Conservation (phyloP, 2,797 vertebrate species). For the Enteromius thamalakanensis region DNA sequence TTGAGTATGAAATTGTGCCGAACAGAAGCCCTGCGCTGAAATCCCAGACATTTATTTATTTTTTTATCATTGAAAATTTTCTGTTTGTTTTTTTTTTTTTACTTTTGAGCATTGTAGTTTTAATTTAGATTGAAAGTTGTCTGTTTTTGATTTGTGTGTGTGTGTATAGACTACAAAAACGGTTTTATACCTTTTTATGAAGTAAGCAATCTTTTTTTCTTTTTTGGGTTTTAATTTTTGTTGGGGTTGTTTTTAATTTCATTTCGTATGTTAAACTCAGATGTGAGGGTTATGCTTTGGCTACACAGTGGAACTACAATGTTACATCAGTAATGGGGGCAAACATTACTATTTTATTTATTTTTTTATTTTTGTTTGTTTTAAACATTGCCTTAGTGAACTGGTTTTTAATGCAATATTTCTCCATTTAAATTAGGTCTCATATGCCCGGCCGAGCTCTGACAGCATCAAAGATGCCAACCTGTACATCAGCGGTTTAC, state of each 20-base stretch:
- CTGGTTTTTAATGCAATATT: conserved; percentile 20
- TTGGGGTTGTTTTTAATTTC: background rate
- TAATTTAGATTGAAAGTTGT: conserved; percentile 49
- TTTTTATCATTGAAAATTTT: background rate
- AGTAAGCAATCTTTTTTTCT: conserved; percentile 26
- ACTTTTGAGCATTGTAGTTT: conserved; percentile 30
- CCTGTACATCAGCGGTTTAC: conserved; percentile 88
- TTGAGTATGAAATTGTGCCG: conserved; percentile 66
- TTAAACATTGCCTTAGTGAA: background rate
- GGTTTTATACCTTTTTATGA: conserved; percentile 45
- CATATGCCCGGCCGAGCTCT: conserved; percentile 88
- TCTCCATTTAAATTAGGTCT: conserved; percentile 76
- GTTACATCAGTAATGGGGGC: conserved; percentile 7
- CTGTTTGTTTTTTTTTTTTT: conserved; percentile 36
- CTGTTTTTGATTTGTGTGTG: conserved; percentile 26
- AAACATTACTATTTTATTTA: background rate
- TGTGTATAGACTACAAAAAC: conserved; percentile 24
- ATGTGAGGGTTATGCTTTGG: background rate
- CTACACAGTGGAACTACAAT: background rate
- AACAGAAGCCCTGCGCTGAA: conserved; percentile 60
- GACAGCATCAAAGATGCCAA: conserved; percentile 91
- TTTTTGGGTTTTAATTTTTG: conserved; percentile 36
- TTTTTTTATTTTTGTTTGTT: conserved; percentile 1
- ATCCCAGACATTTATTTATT: conserved; percentile 31
- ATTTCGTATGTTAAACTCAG: background rate